phyloP scores from a whole-genome alignment of 2,797 vertebrate genomes.

The Pangasius krempfi region DNA sequence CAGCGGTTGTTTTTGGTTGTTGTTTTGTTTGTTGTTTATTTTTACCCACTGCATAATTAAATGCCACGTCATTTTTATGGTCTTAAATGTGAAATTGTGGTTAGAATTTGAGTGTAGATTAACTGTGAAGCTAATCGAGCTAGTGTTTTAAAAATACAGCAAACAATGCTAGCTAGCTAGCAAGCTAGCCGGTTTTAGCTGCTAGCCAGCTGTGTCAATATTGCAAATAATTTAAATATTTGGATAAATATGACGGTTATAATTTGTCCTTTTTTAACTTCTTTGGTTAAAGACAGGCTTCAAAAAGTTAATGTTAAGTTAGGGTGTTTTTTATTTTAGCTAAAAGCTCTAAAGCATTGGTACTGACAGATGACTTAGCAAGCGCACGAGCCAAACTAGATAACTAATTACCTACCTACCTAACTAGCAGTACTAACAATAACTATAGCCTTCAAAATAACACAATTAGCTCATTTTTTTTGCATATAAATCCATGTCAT shows the following conservation, averaged over 20 bases:
- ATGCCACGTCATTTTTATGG: background rate
- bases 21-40: background rate
- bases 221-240: background rate
- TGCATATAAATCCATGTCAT: background rate
- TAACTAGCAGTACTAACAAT: background rate
- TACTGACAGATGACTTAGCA: slow-evolving; percentile 24
- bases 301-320: background rate
- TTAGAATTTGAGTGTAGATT: background rate
- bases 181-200: background rate
- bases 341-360: background rate
- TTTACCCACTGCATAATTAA: too few species aligned
- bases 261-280: background rate
- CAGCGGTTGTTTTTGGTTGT: background rate
- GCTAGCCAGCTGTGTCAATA: background rate
- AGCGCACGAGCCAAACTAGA: background rate
- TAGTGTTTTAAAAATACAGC: slow-evolving; percentile 6
- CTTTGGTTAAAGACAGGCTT: background rate
- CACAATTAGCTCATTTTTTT: background rate
- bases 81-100: background rate
- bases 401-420: background rate
- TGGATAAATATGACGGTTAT: background rate
- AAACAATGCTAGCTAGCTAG: background rate
- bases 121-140: background rate
- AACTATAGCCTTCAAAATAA: background rate
- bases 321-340: background rate